Base-by-base conservation (phyloP, 92 coral and sea anemone genomes). In the Meandrina meandrites region DNA sequence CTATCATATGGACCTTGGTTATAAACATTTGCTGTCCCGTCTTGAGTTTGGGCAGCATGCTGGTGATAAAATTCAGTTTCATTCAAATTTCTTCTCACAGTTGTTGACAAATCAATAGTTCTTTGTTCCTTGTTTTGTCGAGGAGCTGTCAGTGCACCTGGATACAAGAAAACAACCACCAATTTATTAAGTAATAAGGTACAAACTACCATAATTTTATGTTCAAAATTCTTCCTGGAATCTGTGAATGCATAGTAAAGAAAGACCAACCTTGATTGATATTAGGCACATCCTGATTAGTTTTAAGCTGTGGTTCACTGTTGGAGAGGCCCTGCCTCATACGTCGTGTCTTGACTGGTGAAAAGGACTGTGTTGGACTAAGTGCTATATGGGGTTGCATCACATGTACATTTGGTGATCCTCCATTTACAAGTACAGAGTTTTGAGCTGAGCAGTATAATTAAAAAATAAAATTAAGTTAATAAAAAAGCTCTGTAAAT, bases 311-410 rank as follows among this genome's bases (percentile, higher is more conserved):
- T 83, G 89, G 85, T 19, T 89, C 86, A 28, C 94, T 86, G 60
- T 91, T 88, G 32, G 97, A 71, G 34, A 90, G 73, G 84, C 80
- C 80, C 34, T 90, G 95, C 79, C 98, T 90, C 91, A 91, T 92
- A 42, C 91, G 88, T 75, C 99, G 92, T 71, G 99, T 97, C 85
- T 95, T 97, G 32, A 93, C 84, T 58, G 99, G 98, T 58, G 99
- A 96, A 79, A 90, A 78, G 13, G 91, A 70, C 84, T 91, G 89
- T 9, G 66, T 35, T 51, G 89, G 89, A 69, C 64, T 76, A 36
- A 85, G 34, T 3, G 28, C 75, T 17, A 84, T 40, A 2, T 76
- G 81, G 40, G 88, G 83, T 31, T 77, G 66, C 77, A 85, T 45
- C 36, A 85, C 32, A 78, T 77, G 81, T 19, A 18, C 34, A 77